Percentiles rank a stretch among this genome's conserved stretches.
phyloP scores from a whole-genome alignment of 2,113 vertebrate genomes.

The Tamias sibiricus region DNA sequence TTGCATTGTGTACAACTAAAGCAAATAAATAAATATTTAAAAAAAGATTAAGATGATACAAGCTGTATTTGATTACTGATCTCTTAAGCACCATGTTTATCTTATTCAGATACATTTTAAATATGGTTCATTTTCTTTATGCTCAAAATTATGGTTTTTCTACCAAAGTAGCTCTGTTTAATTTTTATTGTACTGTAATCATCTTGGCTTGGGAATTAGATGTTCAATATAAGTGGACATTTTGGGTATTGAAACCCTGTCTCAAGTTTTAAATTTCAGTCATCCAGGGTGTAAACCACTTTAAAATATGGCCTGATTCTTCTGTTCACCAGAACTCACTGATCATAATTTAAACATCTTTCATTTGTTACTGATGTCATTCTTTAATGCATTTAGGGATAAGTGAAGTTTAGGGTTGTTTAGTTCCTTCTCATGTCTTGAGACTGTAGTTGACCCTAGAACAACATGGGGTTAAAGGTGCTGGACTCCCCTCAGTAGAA shows the following conservation, averaged over 20 bases:
- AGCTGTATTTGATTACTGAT: background rate
- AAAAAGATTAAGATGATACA: background rate
- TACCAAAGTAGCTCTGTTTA: background rate
- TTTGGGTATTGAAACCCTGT: background rate
- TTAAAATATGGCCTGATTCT: background rate
- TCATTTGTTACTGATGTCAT: background rate
- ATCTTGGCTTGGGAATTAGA: background rate
- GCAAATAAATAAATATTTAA: no score
- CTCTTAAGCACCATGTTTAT: background rate
- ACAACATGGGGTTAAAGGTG: background rate
- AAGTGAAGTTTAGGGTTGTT: background rate
- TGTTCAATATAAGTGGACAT: background rate
- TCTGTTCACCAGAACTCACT: background rate
- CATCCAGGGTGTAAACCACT: background rate
- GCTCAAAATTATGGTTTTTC: slow-evolving; percentile 3
- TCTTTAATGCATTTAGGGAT: background rate
- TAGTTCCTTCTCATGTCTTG: background rate
- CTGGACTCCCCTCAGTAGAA: background rate
- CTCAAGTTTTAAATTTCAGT: slow-evolving; percentile 32
- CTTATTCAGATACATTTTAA: background rate
- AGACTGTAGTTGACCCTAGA: background rate
- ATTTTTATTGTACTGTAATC: slow-evolving; percentile 46
- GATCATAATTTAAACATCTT: background rate
- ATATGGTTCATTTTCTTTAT: background rate
- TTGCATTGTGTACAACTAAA: no score